Percentiles rank a stretch among this genome's conserved stretches.
Evolutionary conservation across 35 echinoderm and acorn worm species (phyloP).

Genomic region (Anneissia japonica): DNA sequence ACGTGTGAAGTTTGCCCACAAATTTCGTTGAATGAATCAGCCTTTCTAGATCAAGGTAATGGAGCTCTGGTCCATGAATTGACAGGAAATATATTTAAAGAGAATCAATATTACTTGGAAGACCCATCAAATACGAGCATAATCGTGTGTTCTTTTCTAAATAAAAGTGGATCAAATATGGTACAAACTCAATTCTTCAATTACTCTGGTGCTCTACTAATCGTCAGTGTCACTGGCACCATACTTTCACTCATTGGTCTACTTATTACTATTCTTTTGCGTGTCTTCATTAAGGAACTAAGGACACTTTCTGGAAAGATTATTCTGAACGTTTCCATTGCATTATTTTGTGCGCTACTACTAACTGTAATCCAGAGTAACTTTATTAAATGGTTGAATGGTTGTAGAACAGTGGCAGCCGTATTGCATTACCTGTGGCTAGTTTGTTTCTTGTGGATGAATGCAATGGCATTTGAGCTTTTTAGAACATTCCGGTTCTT

Average conservation of each 20-base stretch:
- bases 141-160: background rate
- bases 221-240: background rate
- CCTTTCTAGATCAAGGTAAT: background rate
- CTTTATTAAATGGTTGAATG: background rate
- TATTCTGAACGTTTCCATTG: background rate
- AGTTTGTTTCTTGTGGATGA: background rate
- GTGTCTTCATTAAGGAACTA: background rate
- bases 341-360: background rate
- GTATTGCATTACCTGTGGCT: background rate
- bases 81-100: background rate
- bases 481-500: background rate
- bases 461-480: background rate
- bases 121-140: background rate
- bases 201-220: background rate
- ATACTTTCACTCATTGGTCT: background rate
- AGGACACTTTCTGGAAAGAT: background rate
- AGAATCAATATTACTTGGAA: background rate
- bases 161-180: background rate
- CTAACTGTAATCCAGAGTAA: background rate
- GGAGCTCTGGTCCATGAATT: background rate
- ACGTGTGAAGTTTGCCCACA: background rate
- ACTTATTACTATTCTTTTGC: background rate
- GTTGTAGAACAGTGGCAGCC: background rate
- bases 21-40: background rate
- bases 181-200: background rate